phyloP scores from a whole-genome alignment of 2,797 vertebrate genomes.

The Cyprinodon diabolis region DNA sequence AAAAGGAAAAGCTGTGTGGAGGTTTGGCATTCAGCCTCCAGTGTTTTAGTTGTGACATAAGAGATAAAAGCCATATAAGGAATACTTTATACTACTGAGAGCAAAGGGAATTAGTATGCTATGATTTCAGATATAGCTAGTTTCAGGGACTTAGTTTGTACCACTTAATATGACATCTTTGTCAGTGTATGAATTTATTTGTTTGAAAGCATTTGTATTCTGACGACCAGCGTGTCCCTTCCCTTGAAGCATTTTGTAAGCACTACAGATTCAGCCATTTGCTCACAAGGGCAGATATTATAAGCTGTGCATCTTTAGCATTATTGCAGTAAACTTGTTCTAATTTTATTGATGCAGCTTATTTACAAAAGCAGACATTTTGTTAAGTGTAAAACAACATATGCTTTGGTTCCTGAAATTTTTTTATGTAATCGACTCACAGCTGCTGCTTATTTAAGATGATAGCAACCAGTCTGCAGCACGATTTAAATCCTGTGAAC shows the following conservation, averaged over 20 bases:
- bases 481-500: conserved; percentile 47
- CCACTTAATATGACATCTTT: conserved; percentile 20
- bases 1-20: conserved; percentile 18
- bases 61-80: conserved; percentile 61
- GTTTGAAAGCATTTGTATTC: conserved; percentile 48
- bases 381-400: conserved; percentile 57
- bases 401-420: conserved; percentile 73
- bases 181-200: conserved; percentile 13
- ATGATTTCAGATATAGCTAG: conserved; percentile 22
- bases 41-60: conserved; percentile 29
- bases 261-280: conserved; percentile 58
- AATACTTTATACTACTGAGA: conserved; percentile 40
- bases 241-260: conserved; percentile 41
- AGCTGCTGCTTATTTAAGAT: conserved; percentile 36
- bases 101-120: conserved; percentile 11
- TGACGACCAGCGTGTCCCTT: conserved; percentile 18
- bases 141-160: conserved; percentile 32
- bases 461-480: conserved; percentile 44
- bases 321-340: conserved; percentile 43
- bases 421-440: conserved; percentile 57
- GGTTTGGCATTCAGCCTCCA: conserved; percentile 42
- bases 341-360: conserved; percentile 60
- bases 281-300: conserved; percentile 35
- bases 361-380: conserved; percentile 42
- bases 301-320: conserved; percentile 33